Evolutionary conservation across 92 coral and sea anemone genomes (phyloP).

Genomic region (Epizoanthus fatuus): DNA sequence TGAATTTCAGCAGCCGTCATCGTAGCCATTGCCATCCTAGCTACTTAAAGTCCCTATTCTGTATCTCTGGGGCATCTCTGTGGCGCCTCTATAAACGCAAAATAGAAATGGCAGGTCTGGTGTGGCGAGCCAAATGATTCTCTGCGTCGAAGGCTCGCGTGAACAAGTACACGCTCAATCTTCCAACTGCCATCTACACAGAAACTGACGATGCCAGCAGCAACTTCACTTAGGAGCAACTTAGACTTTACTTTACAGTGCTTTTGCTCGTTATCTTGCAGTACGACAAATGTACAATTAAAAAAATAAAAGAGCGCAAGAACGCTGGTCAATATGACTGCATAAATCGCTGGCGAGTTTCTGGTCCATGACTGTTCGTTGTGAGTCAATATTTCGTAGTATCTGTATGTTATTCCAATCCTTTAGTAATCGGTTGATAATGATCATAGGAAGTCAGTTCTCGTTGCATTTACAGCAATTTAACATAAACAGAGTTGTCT

Average conservation of each 20-base stretch:
- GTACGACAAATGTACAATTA: not conserved
- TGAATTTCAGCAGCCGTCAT: too few species aligned
- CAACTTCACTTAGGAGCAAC: too few species aligned
- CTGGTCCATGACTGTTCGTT: not conserved
- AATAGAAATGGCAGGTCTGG: too few species aligned
- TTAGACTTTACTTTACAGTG: not conserved
- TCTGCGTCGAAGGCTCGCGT: too few species aligned
- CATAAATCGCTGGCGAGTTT: not conserved
- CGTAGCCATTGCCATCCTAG: too few species aligned
- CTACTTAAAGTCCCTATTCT: too few species aligned
- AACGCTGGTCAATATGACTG: not conserved
- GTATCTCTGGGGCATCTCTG: too few species aligned
- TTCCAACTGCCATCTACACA: too few species aligned
- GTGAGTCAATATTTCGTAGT: conserved; percentile 6
- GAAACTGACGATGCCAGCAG: too few species aligned
- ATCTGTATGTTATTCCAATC: not conserved
- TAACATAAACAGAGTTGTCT: conserved; percentile 17
- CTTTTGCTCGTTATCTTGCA: not conserved
- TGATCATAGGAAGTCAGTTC: not conserved
- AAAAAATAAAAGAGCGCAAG: not conserved
- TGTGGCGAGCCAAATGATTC: too few species aligned
- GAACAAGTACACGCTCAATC: too few species aligned
- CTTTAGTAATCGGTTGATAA: not conserved
- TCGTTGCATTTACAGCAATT: conserved; percentile 16
- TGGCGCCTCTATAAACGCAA: too few species aligned